Base-by-base conservation (phyloP, 2,888 invertebrate species). In the Pristionchus japonicus region DNA sequence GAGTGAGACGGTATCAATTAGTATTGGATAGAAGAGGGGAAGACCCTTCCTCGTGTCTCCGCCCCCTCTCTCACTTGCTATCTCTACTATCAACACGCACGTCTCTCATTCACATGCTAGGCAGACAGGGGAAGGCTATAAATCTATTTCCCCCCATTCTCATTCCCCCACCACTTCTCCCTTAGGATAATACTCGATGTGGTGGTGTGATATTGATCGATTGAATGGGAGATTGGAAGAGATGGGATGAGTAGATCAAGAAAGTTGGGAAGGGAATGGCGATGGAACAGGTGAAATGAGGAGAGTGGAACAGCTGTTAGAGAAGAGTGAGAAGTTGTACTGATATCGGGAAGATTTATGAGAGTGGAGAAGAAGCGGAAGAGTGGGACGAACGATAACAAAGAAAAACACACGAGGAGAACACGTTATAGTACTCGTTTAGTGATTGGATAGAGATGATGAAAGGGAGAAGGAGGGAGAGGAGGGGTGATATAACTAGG, bases 1-100 rank as follows among this genome's bases (percentile, higher is more conserved):
- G 43, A 80, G 80, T 80, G 31, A 49, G 47, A 77, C 77, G 47
- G 49, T 80, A 80, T 80, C 80, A 80, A 80, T 49, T 80, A 80
- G 80, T 47, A 49, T 31, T 34, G 40, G 34, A 77, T 43, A 13
- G 20, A 7, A 31, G 31, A 7, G 80, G 80, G 47, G 80, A 49
- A 40, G 47, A 80, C 77, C 77, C 43, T 43, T 43, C 77, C 77
- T 77, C 77, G 37, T 77, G 43, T 43, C 77, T 77, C 77, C 43
- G 43, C 80, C 80, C 49, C 17, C 80, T 40, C 67, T 27, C 31
- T 67, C 70, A 47, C 40, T 34, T 40, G n/a, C 80, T 80, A 80
- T 47, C 40, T 34, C 80, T 47, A 80, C 47, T 80, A 80, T 80
- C 80, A 80, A 80, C 80, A 49, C 27, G 31, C 31, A 34, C 77